Conservation (phyloP, 2,113 vertebrate genomes). For the Scortum barcoo region DNA sequence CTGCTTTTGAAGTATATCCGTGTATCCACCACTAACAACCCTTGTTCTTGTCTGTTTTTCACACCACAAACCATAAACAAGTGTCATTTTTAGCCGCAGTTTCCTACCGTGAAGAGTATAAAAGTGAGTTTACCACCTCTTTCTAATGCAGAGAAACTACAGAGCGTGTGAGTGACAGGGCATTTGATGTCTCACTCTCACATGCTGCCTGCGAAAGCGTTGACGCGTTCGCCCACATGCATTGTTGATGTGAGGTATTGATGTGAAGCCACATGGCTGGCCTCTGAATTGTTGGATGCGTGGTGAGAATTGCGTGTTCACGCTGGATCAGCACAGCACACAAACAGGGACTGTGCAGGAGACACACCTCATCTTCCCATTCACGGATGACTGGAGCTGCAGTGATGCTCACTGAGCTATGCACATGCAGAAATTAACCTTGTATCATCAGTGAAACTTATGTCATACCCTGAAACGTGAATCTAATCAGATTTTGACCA, state of each 20-base stretch:
- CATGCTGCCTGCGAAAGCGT: conserved; percentile 39
- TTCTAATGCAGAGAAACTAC: conserved; percentile 18
- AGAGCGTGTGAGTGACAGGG: conserved; percentile 19
- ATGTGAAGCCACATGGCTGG: conserved; percentile 26
- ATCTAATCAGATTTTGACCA: background rate
- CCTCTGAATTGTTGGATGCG: conserved; percentile 30
- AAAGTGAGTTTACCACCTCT: background rate
- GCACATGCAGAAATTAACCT: conserved; percentile 48
- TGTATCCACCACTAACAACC: background rate
- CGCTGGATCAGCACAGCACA: conserved; percentile 34
- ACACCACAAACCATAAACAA: conserved; percentile 1
- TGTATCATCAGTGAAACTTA: conserved; percentile 27
- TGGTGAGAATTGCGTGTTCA: conserved; percentile 48
- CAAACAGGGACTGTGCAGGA: conserved; percentile 25
- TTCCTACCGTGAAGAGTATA: background rate
- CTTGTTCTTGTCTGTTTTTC: conserved; percentile 7
- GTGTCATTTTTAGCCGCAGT: background rate
- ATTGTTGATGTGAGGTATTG: conserved; percentile 55
- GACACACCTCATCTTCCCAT: conserved; percentile 63
- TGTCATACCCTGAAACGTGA: background rate
- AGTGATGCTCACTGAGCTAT: conserved; percentile 47
- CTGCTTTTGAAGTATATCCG: conserved; percentile 24
- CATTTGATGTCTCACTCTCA: conserved; percentile 47
- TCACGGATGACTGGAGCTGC: conserved; percentile 57
- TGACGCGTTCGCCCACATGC: conserved; percentile 43